These are phyloP conservation scores for Pseudolaguvia tuberculata DNA, from an alignment of 2,113 vertebrate genomes.

Conservation along the genomic window DNA sequence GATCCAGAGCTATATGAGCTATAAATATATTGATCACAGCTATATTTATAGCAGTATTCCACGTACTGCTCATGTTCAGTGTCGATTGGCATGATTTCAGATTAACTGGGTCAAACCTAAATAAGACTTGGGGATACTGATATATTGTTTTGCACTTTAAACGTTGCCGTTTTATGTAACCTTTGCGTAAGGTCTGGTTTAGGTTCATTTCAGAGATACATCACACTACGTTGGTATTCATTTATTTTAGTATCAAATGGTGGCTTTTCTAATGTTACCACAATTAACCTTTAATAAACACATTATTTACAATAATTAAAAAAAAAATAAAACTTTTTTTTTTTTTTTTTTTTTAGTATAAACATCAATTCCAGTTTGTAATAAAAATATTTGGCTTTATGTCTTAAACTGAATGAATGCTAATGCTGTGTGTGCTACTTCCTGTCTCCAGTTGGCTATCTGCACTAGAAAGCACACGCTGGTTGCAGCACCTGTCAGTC, in stretches of 20 bases:
- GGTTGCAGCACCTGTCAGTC: conserved; percentile 95
- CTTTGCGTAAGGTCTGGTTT: not conserved
- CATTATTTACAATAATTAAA: not conserved
- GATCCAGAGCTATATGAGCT: not conserved
- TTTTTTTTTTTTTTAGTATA: no score
- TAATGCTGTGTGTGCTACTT: not conserved
- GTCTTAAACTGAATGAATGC: not conserved
- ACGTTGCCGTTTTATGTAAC: not conserved
- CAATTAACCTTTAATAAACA: not conserved
- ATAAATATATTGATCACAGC: not conserved
- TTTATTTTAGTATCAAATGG: not conserved
- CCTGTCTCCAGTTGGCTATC: conserved; percentile 84
- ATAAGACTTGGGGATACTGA: not conserved
- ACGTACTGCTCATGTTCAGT: not conserved
- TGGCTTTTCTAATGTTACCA: not conserved
- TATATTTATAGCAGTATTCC: conserved; percentile 13
- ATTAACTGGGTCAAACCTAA: conserved; percentile 12
- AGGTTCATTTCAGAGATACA: not conserved
- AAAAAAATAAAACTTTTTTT: no score
- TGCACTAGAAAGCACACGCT: conserved; percentile 92
- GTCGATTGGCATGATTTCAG: conserved; percentile 8
- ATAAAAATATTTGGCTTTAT: not conserved
- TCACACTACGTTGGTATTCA: not conserved
- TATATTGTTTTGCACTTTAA: not conserved
- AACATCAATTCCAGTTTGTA: no score